Percentiles rank a stretch among this genome's conserved stretches.
These are phyloP conservation scores for Potamilus streckersoni DNA, from an alignment of 1,140 invertebrate species.

Conservation along the genomic window DNA sequence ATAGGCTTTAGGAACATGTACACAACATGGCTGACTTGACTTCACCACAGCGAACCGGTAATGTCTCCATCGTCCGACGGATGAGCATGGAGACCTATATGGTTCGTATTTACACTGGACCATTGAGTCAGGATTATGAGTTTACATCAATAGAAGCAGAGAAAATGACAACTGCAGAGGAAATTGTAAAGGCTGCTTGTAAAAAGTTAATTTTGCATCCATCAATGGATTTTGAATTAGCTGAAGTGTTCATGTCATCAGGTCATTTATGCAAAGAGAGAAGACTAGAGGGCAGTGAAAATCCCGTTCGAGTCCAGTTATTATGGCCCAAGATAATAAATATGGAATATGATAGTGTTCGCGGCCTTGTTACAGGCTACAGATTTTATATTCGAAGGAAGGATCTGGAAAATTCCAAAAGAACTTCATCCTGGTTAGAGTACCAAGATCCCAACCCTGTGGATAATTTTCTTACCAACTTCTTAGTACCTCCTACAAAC, in stretches of 20 bases:
- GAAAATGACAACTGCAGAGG: conserved; percentile 89
- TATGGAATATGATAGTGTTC: conserved; percentile 64
- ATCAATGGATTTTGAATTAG: conserved; percentile 84
- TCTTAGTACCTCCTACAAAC: conserved; percentile 89
- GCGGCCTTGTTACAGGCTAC: conserved; percentile 74
- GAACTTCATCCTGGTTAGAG: conserved; percentile 79
- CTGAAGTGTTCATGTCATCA: conserved; percentile 83
- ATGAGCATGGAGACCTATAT: conserved; percentile 69
- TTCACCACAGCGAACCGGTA: neutral
- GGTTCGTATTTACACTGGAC: conserved; percentile 89
- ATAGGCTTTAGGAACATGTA: no score
- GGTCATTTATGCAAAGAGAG: conserved; percentile 92
- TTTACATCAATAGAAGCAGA: conserved; percentile 91
- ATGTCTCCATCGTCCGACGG: conserved; percentile 46
- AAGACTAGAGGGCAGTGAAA: conserved; percentile 85
- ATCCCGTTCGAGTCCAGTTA: conserved; percentile 91
- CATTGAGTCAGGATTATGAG: conserved; percentile 88
- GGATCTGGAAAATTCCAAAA: conserved; percentile 48
- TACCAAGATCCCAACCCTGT: conserved; percentile 77
- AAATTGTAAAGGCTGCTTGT: conserved; percentile 89
- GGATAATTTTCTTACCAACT: conserved; percentile 89
- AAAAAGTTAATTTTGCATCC: conserved; percentile 79
- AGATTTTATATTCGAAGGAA: conserved; percentile 67
- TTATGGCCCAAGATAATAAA: conserved; percentile 84
- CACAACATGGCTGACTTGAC: no score